phyloP scores from a whole-genome alignment of 1,140 invertebrate genomes.

The Bombus vancouverensis region DNA sequence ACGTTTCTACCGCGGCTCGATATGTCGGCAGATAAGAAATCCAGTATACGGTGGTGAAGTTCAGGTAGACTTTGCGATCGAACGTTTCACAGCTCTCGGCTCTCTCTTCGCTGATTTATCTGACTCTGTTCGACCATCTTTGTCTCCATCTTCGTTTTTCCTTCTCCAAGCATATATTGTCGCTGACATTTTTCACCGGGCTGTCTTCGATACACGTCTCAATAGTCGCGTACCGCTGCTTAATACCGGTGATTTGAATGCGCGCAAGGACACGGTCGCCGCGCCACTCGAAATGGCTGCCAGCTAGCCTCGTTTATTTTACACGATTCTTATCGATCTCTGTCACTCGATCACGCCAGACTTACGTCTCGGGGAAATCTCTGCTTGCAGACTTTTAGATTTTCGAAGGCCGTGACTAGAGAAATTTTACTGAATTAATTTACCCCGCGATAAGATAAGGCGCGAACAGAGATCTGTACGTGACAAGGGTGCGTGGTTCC shows the following conservation, averaged over 20 bases:
- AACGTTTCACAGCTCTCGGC: neutral
- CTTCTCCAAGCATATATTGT: neutral
- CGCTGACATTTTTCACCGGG: neutral
- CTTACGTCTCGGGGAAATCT: neutral
- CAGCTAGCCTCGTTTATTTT: slow-evolving; percentile 33
- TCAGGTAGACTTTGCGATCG: neutral
- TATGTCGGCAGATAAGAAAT: slow-evolving; percentile 5
- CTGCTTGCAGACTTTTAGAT: neutral
- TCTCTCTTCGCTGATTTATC: neutral
- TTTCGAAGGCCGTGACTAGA: neutral
- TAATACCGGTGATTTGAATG: slow-evolving; percentile 47
- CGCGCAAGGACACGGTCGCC: slow-evolving; percentile 28
- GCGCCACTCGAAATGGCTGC: slow-evolving; percentile 34
- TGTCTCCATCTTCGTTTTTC: neutral
- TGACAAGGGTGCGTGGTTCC: neutral
- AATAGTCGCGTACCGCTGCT: slow-evolving; percentile 23
- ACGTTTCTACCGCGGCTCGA: slow-evolving; percentile 16
- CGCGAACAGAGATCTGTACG: slow-evolving; percentile 14
- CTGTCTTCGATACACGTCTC: slow-evolving; percentile 28
- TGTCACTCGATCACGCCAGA: slow-evolving; percentile 28
- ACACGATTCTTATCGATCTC: slow-evolving; percentile 41
- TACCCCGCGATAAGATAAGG: slow-evolving; percentile 27
- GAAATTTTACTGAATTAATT: slow-evolving; percentile 46
- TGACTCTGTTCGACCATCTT: neutral
- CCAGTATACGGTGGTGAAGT: neutral